These are phyloP conservation scores for Tragopan temminckii DNA, from an alignment of 2,797 vertebrate species.

Conservation along the genomic window DNA sequence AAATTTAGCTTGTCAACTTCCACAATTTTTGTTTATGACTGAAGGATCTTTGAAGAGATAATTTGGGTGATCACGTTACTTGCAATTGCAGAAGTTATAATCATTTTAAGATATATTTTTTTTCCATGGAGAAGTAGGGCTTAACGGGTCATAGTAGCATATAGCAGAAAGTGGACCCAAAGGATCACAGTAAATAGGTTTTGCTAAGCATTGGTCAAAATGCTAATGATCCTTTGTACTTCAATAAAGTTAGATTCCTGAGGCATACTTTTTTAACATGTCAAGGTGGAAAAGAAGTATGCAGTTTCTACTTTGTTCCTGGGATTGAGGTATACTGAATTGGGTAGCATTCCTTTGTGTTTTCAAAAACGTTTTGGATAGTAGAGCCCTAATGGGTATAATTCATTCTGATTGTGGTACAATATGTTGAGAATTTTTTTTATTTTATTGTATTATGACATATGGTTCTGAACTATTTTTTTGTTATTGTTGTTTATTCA, in stretches of 20 bases:
- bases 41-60: background rate
- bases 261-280: background rate
- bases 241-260: background rate
- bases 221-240: background rate
- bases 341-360: background rate
- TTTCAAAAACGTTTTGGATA: background rate
- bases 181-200: background rate
- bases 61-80: background rate
- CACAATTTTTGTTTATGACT: rapidly evolving
- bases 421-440: background rate
- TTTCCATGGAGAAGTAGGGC: background rate
- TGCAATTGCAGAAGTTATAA: background rate
- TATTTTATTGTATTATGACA: background rate
- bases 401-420: background rate
- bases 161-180: background rate
- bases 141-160: background rate
- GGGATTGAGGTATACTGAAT: background rate
- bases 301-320: background rate
- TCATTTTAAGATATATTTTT: background rate
- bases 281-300: background rate
- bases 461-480: background rate
- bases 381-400: rapidly evolving
- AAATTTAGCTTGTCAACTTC: background rate
- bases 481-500: background rate
- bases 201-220: background rate